Base-by-base conservation (phyloP, 2,113 vertebrate species). In the Brachionichthys hirsutus region DNA sequence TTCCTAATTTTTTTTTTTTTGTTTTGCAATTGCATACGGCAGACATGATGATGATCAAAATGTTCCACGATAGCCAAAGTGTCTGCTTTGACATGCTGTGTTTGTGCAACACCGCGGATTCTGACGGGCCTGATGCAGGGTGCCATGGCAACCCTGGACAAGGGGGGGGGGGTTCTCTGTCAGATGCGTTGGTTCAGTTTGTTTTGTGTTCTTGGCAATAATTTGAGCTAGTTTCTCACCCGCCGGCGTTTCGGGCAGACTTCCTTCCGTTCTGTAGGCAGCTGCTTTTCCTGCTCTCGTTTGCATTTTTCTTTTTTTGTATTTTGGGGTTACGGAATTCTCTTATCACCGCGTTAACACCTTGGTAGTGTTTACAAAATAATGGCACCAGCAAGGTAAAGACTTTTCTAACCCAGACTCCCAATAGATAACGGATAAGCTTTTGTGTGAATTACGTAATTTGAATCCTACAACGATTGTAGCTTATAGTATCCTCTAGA, bases 401-500 rank as follows among this genome's bases (percentile, higher is more conserved):
- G 75, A 85, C 85, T 93, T 93, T 94, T 92, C 92, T 92, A 94
- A 94, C 90, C 93, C 93, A 91, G 92, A 92, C 92, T 94, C 91
- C 89, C 85, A 70, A 88, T 88, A 87, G 89, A 82, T 88, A 85
- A 30, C 24, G 8, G 87, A 94, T 91, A 93, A 91, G 91, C 92
- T 92, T 94, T 93, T 94, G 83, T 83, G 82, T 81, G 78, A 81
- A 82, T 85, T 71, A 78, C 62, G 34, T 87, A n/a, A 81, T 86
- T 73, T 69, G 61, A 82, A 81, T 77, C 77, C 74, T 85, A 79
- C 66, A 36, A 83, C 63, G 68, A 88, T 91, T 92, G 91, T 95
- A 84, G 95, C 94, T 95, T 94, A 94, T 94, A 96, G 87, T 91
- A 92, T 94, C 92, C 92, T 93, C 89, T 93, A 93, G 92, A 81